Base-by-base conservation (phyloP, 2,888 invertebrate genomes). In the Galeopsomyia nigrocyanea region DNA sequence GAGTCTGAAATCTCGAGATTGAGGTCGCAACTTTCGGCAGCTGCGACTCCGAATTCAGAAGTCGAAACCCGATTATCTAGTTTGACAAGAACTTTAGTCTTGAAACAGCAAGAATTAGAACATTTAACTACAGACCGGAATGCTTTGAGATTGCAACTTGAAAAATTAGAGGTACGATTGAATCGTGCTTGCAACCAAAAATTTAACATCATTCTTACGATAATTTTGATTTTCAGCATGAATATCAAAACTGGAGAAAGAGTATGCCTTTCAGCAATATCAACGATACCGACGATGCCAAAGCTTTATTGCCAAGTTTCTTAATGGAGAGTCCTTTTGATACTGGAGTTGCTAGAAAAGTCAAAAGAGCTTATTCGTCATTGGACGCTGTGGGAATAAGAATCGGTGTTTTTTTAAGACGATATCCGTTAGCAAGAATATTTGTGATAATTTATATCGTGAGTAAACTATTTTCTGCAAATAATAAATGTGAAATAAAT, bases 71-170 rank as follows among this genome's bases (percentile, higher is more conserved):
- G 84, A 75, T 78, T 84, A 61, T 76, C 85, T 14, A 79, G 80
- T 51, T 87, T 97, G 17, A 96, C 96, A 0, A 93, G 96, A 82
- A 94, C 93, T 57, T 88, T 97, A 49, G 94, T 97, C 69, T 91
- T 93, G 81, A 96, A 95, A 82, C 97, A 97, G 86, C 92, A 92
- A 56, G 90, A 92, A 77, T 88, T 97, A n/a, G 97, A 97, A 83
- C 89, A 91, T 21, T 88, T 95, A 55, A 91, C 95, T 68, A 93
- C 94, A 0, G 96, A 97, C 81, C 92, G 95, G 82, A 96, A 96
- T 88, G 95, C 95, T 21, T 87, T 97, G 64, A 89, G 90, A 78
- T 88, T 97, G 79, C 96, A 96, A 82, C 86, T 96, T 79, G 96
- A 97, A 83, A 92, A 95, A 82, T 85, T 92, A 66, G 92, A 93